These are phyloP conservation scores for Notodonta ziczac DNA, from an alignment of 2,888 invertebrate species.

Conservation along the genomic window DNA sequence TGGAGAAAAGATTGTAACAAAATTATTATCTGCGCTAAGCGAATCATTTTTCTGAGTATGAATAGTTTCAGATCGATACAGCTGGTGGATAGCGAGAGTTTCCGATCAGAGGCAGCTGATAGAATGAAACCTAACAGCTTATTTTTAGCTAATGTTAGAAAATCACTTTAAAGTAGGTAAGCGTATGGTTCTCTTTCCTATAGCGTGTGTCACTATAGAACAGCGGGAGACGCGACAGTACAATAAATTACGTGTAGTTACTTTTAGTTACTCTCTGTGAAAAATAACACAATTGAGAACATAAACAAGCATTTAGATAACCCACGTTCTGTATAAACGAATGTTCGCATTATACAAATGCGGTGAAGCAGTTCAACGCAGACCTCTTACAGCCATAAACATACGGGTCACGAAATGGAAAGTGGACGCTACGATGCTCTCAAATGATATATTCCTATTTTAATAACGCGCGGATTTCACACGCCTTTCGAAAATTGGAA, in stretches of 20 bases:
- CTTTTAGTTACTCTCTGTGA: not conserved
- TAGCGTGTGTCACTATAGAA: too few relatives aligned
- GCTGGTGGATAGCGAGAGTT: too few relatives aligned
- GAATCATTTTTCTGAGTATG: too few relatives aligned
- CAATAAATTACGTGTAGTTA: not conserved
- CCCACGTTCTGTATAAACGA: conserved; percentile 56
- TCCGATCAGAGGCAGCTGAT: too few relatives aligned
- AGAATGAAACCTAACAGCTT: too few relatives aligned
- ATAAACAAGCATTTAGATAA: conserved; percentile 34
- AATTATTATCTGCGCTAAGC: too few relatives aligned
- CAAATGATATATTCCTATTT: not conserved
- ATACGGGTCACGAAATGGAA: conserved; percentile 12
- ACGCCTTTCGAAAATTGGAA: not conserved
- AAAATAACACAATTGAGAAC: conserved; percentile 16
- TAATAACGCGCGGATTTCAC: not conserved
- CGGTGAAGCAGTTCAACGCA: conserved; percentile 52
- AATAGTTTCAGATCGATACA: too few relatives aligned
- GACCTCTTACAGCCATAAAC: conserved; percentile 31
- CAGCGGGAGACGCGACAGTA: too few relatives aligned
- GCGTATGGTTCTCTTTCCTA: too few relatives aligned
- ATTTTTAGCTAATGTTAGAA: too few relatives aligned
- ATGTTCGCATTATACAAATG: conserved; percentile 61
- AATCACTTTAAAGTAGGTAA: too few relatives aligned
- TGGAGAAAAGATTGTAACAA: not conserved
- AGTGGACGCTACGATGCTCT: not conserved